phyloP scores from a whole-genome alignment of 1,140 invertebrate species.

The Pseudomyrmex cubaensis region DNA sequence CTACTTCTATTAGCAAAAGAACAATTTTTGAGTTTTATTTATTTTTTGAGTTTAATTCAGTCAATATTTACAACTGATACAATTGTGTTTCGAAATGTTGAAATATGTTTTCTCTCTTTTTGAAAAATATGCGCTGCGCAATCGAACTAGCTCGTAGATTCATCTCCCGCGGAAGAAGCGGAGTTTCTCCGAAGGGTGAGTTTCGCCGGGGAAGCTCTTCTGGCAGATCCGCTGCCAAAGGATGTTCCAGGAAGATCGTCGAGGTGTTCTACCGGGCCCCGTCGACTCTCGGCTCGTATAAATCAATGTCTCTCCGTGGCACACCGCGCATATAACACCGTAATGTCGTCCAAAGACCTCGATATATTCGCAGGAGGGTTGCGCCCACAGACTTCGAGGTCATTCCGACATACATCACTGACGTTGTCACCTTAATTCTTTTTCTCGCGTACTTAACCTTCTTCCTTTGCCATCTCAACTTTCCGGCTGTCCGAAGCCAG shows the following conservation, averaged over 20 bases:
- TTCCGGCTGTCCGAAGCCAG: background rate
- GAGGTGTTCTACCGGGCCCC: slow-evolving; percentile 24
- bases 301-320: slow-evolving; percentile 77
- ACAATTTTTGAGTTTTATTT: no score
- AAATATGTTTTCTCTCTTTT: background rate
- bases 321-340: slow-evolving; percentile 70
- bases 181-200: slow-evolving; percentile 19
- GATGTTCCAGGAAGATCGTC: slow-evolving; percentile 39
- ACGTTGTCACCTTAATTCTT: slow-evolving; percentile 62
- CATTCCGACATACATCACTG: slow-evolving; percentile 66
- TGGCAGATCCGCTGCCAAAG: slow-evolving; percentile 37
- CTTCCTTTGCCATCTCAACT: background rate
- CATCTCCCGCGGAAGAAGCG: background rate
- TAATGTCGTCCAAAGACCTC: slow-evolving; percentile 69
- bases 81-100: background rate
- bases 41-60: background rate
- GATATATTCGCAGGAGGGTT: slow-evolving; percentile 70
- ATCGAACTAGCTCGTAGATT: background rate
- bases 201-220: slow-evolving; percentile 53
- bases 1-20: no score
- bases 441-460: slow-evolving; percentile 17
- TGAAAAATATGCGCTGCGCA: background rate
- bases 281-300: slow-evolving; percentile 69
- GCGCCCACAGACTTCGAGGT: slow-evolving; percentile 64
- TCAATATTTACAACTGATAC: background rate